Base-by-base conservation (phyloP, 2,113 vertebrate genomes). In the Rhinichthys klamathensis region DNA sequence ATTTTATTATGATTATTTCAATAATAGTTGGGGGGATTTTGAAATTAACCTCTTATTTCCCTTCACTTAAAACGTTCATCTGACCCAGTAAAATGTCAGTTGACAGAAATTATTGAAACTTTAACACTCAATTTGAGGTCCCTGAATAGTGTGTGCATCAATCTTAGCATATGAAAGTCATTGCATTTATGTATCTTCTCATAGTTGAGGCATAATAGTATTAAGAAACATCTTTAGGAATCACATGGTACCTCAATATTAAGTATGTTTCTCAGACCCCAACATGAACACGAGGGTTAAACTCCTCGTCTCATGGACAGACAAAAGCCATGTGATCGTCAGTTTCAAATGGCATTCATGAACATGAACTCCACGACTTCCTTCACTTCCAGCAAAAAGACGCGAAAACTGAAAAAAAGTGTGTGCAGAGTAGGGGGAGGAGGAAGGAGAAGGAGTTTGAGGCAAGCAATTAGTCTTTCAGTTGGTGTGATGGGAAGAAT, bases 401-500 rank as follows among this genome's bases (percentile, higher is more conserved):
- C 38, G 13, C 9, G 75, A 8, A 76, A 80, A 84, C 80, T 7
- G n/a, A 56, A 56, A 23, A 32, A 38, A 38, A 12, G 63, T 69
- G 25, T 2, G 87, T 84, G 25, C 54, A 27, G 87, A 87, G 80
- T 84, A 83, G 87, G 83, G 82, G 65, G 83, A 90, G 82, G 46
- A 74, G 54, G 74, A 87, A 85, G 83, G 86, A 89, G 91, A 92
- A 88, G 91, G 85, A 84, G 87, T 90, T 88, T 87, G 85, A 88
- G 88, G 78, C 86, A 88, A 87, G 87, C 89, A 87, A 87, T 90
- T 90, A 90, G 86, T 89, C 90, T 90, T 90, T 87, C 91, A 93
- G 92, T 84, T 83, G 89, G 78, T 81, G 91, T 91, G 91, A 93
- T 94, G 93, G 90, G 91, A 90, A 92, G 88, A 93, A 95, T 95